Percentiles rank a stretch among this genome's conserved stretches.
These are phyloP conservation scores for cattle (Bos taurus) DNA, from an alignment of 2,113 vertebrate species.

Conservation along the genomic window DNA sequence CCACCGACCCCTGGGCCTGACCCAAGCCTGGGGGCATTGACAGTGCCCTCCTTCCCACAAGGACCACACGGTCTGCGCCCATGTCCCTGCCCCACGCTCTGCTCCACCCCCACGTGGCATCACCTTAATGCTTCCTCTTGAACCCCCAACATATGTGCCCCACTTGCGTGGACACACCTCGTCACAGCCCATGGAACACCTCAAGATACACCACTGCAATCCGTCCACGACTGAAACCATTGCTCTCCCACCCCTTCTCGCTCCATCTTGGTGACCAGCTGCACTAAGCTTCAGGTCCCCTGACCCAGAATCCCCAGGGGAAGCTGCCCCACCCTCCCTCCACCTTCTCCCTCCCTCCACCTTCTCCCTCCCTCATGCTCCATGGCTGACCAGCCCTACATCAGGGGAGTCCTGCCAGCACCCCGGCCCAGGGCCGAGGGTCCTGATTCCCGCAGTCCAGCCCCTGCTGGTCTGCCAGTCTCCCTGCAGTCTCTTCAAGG, in stretches of 20 bases:
- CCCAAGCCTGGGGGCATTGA: neutral
- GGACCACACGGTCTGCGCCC: neutral
- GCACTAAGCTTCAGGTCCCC: neutral
- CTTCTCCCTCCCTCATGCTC: neutral
- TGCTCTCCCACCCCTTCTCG: fast-evolving
- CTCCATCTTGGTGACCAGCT: neutral
- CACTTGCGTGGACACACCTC: neutral
- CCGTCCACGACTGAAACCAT: neutral
- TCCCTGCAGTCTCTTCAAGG: neutral
- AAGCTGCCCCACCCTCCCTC: neutral
- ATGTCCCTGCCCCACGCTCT: neutral
- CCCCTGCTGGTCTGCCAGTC: neutral
- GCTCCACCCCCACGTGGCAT: neutral
- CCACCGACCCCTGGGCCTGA: neutral
- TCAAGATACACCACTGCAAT: neutral
- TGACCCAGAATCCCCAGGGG: neutral
- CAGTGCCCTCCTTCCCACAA: neutral
- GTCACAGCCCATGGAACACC: neutral
- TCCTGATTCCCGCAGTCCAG: neutral
- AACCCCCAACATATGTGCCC: neutral
- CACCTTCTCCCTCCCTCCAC: neutral
- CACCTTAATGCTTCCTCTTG: neutral
- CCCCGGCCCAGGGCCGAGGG: neutral
- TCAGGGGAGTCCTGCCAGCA: neutral
- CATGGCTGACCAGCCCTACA: neutral